Conservation (phyloP, 2,113 vertebrate species). For the Stigmatopora nigra region DNA sequence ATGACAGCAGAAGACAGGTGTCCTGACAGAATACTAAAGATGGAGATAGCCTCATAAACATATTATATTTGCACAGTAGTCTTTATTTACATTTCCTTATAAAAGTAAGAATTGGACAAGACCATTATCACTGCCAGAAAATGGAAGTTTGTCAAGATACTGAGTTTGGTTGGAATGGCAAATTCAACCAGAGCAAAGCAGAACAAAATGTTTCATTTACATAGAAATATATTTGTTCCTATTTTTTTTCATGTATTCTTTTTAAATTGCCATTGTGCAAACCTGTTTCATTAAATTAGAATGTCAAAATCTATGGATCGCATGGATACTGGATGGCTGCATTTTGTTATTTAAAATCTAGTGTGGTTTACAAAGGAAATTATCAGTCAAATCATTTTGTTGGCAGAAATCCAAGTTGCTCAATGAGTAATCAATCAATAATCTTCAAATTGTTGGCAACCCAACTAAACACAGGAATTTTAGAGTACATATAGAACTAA, state of each 20-base stretch:
- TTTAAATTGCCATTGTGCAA: too few relatives aligned
- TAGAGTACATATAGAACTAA: not conserved
- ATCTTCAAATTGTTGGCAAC: not conserved
- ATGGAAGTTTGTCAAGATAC: too few relatives aligned
- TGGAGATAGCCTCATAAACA: not conserved
- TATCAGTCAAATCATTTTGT: not conserved
- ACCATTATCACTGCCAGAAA: not conserved
- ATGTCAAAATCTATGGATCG: too few relatives aligned
- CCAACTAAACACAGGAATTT: not conserved
- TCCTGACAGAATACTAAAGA: slow-evolving; percentile 42
- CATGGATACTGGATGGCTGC: not conserved
- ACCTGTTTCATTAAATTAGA: not conserved
- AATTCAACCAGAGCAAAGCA: too few relatives aligned
- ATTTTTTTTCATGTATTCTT: too few relatives aligned
- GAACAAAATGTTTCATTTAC: too few relatives aligned
- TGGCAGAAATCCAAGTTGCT: not conserved
- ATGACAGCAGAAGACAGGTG: slow-evolving; percentile 66
- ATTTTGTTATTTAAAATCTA: not conserved
- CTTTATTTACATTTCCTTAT: not conserved
- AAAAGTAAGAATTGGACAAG: not conserved
- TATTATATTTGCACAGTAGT: not conserved
- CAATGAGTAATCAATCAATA: not conserved
- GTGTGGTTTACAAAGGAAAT: not conserved
- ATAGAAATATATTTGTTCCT: too few relatives aligned
- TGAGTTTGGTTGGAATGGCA: too few relatives aligned